Percentiles rank a stretch among this genome's conserved stretches.
Conservation (phyloP, 2,888 invertebrate species). For the Lithosia quadra region DNA sequence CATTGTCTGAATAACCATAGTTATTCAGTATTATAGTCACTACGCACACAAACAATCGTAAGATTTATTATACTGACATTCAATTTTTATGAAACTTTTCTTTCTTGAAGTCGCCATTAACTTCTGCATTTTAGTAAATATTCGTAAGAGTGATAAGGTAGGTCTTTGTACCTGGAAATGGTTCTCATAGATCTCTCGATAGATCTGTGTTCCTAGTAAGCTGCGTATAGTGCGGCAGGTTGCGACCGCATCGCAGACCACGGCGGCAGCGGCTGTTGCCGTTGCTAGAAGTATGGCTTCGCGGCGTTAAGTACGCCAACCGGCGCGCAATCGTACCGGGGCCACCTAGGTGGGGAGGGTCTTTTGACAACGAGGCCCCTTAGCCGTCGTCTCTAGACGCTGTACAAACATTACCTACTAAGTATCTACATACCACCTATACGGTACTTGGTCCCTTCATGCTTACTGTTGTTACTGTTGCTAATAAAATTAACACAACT, state of each 20-base stretch:
- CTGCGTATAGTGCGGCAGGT: conserved; percentile 79
- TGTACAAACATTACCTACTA: conserved; percentile 42
- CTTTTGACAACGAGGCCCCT: conserved; percentile 50
- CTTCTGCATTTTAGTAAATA: conserved; percentile 14
- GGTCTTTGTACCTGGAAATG: conserved; percentile 48
- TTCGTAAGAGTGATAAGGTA: conserved; percentile 38
- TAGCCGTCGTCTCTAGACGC: conserved; percentile 40
- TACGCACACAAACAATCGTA: no score
- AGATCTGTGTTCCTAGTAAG: conserved; percentile 75
- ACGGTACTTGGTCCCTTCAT: conserved; percentile 41
- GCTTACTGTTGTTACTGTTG: no score
- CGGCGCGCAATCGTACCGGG: conserved; percentile 35
- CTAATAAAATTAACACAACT: conserved; percentile 29
- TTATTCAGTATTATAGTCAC: no score
- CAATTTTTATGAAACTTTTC: no score
- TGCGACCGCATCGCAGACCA: conserved; percentile 62
- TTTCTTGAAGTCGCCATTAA: no score
- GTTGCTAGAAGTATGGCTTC: conserved; percentile 19
- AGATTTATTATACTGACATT: no score
- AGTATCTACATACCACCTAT: conserved; percentile 46
- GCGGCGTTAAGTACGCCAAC: not conserved
- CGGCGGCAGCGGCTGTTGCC: conserved; percentile 48
- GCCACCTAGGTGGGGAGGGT: no score
- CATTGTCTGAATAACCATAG: no score
- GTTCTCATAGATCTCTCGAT: conserved; percentile 48